Evolutionary conservation across 2,888 invertebrate species (phyloP), one percentile per base, ranked within the genome.

Genomic region (Agrochola litura): DNA sequence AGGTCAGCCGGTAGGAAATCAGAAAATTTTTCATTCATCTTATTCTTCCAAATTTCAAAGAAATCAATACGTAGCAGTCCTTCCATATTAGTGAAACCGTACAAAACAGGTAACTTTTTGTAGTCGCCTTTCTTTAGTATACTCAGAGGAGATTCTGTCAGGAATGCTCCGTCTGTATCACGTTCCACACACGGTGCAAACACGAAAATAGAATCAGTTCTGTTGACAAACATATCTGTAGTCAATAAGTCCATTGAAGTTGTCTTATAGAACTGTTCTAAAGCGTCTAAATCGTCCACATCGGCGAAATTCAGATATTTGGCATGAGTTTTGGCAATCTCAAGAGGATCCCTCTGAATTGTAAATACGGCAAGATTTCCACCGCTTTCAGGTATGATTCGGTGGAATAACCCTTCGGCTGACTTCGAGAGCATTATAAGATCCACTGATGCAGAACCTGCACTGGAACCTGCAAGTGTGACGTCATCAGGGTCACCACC

Each of bases 401-500:
- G 93, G 30, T 90, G 88, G 58, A 93, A 94, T 8, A 94, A 76
- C 6, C 90, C 92, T 76, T 85, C 85, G 0, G 93, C 83, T 22
- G 88, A 76, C 58, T 90, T 89, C 0, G 94, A 93, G 0, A 94
- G 77, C 86, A 90, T 88, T 8, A 94, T 72, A 0, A 94, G 85
- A 60, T 93, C 92, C 0, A 92, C 92, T 2, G 92, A 78, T 0
- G 89, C 85, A 0, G 92, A 86, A 0, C 94, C 94, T 16, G 93
- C 92, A 63, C 93, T 93, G 14, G 73, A 89, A 0, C 94, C 94
- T 9, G 71, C 84, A 9, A 94, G 77, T 2, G 94, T 93, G 0
- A 94, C 90, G 71, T 94, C 93, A 67, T 91, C 68, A 25, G 94
- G 92, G 67, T 93, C 92, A 8, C 94, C 94, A 0, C 94, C 92